These are phyloP conservation scores for Grallaria varia DNA, from an alignment of 2,113 vertebrate genomes.

Conservation along the genomic window DNA sequence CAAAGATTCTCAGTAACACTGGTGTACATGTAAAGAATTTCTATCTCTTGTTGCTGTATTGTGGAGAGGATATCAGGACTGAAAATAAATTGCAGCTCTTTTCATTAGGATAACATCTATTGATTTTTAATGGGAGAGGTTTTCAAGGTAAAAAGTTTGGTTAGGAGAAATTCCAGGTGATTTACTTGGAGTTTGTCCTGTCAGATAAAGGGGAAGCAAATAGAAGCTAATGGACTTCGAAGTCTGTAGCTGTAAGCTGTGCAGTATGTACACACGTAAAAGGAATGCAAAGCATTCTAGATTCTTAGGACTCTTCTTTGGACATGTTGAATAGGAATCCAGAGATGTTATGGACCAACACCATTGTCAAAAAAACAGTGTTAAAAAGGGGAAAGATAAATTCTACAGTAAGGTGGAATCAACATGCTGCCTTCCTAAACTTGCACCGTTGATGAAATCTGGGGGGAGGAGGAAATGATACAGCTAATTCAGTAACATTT, in stretches of 20 bases:
- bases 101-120: neutral
- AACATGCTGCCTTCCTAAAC: neutral
- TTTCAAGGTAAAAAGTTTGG: neutral
- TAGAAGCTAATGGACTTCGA: neutral
- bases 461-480: neutral
- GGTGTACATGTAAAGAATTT: neutral
- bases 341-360: neutral
- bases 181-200: neutral
- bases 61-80: neutral
- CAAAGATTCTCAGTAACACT: neutral
- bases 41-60: neutral
- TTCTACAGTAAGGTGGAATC: neutral
- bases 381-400: neutral
- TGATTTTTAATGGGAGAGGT: neutral
- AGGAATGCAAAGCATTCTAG: neutral
- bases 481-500: neutral
- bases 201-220: neutral
- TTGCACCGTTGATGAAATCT: neutral
- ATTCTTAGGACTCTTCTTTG: neutral
- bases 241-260: neutral
- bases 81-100: neutral
- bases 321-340: neutral
- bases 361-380: neutral
- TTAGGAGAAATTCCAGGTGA: neutral
- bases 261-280: neutral